Percentiles rank a stretch among this genome's conserved stretches.
phyloP scores from a whole-genome alignment of 2,113 vertebrate species.

The Malurus melanocephalus region DNA sequence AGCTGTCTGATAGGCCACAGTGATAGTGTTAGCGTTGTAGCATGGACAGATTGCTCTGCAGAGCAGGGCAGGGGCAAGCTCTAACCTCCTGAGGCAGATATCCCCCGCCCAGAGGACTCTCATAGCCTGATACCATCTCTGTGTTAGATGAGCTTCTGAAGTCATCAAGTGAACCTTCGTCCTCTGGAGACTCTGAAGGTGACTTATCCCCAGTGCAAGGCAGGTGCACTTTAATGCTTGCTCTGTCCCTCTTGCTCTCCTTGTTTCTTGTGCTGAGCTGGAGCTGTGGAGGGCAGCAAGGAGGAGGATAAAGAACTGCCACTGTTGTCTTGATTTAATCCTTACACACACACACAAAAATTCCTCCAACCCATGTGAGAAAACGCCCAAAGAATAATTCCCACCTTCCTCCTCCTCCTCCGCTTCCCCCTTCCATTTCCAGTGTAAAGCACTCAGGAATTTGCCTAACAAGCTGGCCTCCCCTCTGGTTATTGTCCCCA shows the following conservation, averaged over 20 bases:
- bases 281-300: not conserved
- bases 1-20: not conserved
- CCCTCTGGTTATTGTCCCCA: slow-evolving; percentile 72
- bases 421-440: not conserved
- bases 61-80: not conserved
- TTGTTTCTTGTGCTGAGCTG: not conserved
- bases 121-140: not conserved
- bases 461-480: slow-evolving; percentile 57
- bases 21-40: not conserved
- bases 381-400: not conserved
- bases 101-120: not conserved
- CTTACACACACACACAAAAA: not conserved
- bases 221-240: not conserved
- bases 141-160: not conserved
- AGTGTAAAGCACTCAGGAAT: slow-evolving; percentile 42
- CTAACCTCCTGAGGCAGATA: not conserved
- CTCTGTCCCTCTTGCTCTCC: not conserved
- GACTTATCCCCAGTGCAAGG: not conserved
- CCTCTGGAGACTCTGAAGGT: not conserved
- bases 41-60: not conserved
- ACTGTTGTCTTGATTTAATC: slow-evolving; percentile 3
- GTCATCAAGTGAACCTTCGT: not conserved
- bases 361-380: not conserved
- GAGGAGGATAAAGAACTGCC: not conserved
- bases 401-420: not conserved